Base-by-base conservation (phyloP, 2,797 vertebrate genomes). In the Anniella stebbinsi region DNA sequence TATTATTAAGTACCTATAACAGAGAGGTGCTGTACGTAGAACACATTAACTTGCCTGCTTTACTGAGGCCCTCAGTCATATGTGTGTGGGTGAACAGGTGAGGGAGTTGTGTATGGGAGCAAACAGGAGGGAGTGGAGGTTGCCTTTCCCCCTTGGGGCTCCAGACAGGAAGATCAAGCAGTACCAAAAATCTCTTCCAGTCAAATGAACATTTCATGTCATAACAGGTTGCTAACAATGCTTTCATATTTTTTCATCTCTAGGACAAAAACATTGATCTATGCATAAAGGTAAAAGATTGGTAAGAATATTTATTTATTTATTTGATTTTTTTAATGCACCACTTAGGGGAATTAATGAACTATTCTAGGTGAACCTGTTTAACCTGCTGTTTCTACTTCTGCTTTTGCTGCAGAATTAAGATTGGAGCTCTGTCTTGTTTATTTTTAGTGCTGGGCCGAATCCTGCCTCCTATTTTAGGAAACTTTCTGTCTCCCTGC, bases 231-330 rank as follows among this genome's bases (percentile, higher is more conserved):
- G 77, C 36, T 51, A 87, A 17, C 3, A 87, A 9, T 80, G 5
- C 45, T 30, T 94, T 91, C 69, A 66, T 70, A 18, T 89, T 67
- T 2, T 85, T 90, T 81, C 23, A 38, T 70, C n/a, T 73, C 63
- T 89, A 96, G 96, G 93, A 93, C 87, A 93, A 94, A 87, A 82
- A 80, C 41, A 88, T 96, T 36, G 84, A 91, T 87, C 83, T 97
- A 69, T 30, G 90, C 4, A 69, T 96, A 63, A 96, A 95, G 33
- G 45, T 95, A 84, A 94, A 94, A 28, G 51, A 91, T 80, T 97
- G 97, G 97, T 97, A 95, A 95, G 93, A 80, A 93, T n/a, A 83
- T 83, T 57, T 51, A 51, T 57, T 57, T 57, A 57, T 1, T 57
- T 57, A 57, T 1, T 57, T 57, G 15, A 13, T 57, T 51, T 1